Conservation (phyloP, 2,113 vertebrate species). For the Esox niger region DNA sequence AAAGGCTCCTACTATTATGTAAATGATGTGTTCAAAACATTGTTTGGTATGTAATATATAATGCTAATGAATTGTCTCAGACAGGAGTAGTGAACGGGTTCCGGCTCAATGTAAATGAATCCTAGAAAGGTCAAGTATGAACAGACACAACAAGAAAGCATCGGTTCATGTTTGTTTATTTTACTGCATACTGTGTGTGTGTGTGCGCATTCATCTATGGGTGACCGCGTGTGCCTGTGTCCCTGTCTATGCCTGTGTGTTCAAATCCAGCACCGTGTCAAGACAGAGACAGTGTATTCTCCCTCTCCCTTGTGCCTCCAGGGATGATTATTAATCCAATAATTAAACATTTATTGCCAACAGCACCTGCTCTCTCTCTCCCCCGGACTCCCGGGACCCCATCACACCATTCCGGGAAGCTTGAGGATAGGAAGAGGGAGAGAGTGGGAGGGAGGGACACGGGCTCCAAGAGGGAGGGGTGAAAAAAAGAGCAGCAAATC, state of each 20-base stretch:
- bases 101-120: no score
- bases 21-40: not conserved
- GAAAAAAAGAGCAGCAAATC: constrained; percentile 68
- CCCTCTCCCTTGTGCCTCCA: constrained; percentile 54
- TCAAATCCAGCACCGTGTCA: constrained; percentile 1
- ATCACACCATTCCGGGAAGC: constrained; percentile 54
- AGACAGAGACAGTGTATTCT: constrained; percentile 60
- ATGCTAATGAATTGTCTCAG: not conserved
- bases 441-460: constrained; percentile 21
- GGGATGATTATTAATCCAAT: constrained; percentile 87
- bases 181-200: constrained; percentile 20
- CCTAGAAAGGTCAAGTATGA: constrained; percentile 43
- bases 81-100: constrained; percentile 5
- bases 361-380: constrained; percentile 84
- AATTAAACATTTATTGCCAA: constrained; percentile 88
- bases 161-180: constrained; percentile 36
- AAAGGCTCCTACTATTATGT: not conserved
- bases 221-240: constrained; percentile 18
- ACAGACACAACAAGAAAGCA: constrained; percentile 23
- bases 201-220: constrained; percentile 23
- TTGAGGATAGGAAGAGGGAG: constrained; percentile 29
- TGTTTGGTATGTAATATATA: not conserved
- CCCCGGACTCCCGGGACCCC: constrained; percentile 53
- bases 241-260: constrained; percentile 14
- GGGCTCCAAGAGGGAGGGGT: constrained; percentile 57